A percentile compares a stretch with the other conserved stretches of the same genome.
Evolutionary conservation across 2,113 vertebrate genomes (phyloP).

Genomic region (Larimichthys polyactis): DNA sequence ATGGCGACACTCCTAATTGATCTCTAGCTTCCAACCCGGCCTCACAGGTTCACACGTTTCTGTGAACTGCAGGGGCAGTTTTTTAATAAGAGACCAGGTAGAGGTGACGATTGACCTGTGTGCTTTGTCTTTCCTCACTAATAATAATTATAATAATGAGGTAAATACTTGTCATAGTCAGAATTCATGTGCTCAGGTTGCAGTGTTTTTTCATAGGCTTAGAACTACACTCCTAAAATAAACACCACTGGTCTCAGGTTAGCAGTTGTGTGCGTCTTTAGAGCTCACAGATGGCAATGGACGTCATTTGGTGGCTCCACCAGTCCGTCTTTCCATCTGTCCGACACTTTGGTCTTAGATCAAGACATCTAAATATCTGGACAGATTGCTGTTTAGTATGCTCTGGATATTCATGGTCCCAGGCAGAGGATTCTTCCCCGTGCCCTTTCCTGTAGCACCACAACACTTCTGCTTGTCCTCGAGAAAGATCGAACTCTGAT

Average conservation of each 20-base stretch:
- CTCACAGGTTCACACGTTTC: neutral
- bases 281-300: neutral
- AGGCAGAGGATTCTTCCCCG: neutral
- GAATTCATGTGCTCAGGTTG: neutral
- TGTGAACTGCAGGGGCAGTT: neutral
- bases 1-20: neutral
- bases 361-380: neutral
- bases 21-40: neutral
- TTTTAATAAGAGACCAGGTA: neutral
- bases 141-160: neutral
- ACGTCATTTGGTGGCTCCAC: neutral
- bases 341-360: neutral
- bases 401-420: neutral
- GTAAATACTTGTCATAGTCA: neutral
- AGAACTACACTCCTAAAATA: neutral
- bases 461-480: neutral
- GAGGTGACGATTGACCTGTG: neutral
- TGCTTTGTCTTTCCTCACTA: neutral
- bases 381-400: neutral
- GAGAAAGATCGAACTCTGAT: neutral
- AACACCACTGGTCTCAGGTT: neutral
- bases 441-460: neutral
- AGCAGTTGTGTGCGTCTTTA: neutral
- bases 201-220: neutral
- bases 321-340: neutral